Base-by-base conservation (phyloP, 2,888 invertebrate species). In the Macropis europaea region DNA sequence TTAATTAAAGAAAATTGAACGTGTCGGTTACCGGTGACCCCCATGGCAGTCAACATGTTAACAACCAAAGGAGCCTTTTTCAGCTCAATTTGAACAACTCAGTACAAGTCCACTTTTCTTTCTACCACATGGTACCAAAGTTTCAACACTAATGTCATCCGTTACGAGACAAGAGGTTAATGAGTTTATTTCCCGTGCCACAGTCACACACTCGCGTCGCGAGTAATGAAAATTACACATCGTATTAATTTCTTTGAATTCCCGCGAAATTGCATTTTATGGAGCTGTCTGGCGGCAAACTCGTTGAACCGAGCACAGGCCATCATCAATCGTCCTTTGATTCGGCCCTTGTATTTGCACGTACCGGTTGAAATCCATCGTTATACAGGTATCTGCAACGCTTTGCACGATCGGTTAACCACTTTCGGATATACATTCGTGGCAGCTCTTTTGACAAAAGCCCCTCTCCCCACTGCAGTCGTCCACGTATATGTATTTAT, bases 341-440 rank as follows among this genome's bases (percentile, higher is more conserved):
- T 70, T 53, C 47, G 28, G 7, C 60, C 22, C 24, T 70, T 38
- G 48, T 47, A 28, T 70, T 70, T 70, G 22, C 38, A 15, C 38
- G 15, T 32, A 13, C 17, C 57, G 15, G 28, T 17, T 53, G 28
- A 48, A 60, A 70, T 60, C 53, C 53, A 53, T 53, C 47, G 70
- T 59, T 52, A 34, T 22, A 50, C 40, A 52, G 45, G 24, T 38
- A 53, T 34, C 40, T 34, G 32, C 47, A 34, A 70, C 34, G 53
- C 26, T 70, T 47, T 60, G 60, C 24, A 53, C 53, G 48, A 47
- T 53, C 45, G 60, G 70, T 70, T 70, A 60, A 70, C 59, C 70
- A 53, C 70, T 42, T 34, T 38, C 70, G 60, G 53, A 59, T 59
- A 45, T 69, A 67, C 45, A 40, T 45, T 32, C 48, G 24, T 30